Evolutionary conservation across 1,140 invertebrate species (phyloP).

Genomic region (Globodera rostochiensis): DNA sequence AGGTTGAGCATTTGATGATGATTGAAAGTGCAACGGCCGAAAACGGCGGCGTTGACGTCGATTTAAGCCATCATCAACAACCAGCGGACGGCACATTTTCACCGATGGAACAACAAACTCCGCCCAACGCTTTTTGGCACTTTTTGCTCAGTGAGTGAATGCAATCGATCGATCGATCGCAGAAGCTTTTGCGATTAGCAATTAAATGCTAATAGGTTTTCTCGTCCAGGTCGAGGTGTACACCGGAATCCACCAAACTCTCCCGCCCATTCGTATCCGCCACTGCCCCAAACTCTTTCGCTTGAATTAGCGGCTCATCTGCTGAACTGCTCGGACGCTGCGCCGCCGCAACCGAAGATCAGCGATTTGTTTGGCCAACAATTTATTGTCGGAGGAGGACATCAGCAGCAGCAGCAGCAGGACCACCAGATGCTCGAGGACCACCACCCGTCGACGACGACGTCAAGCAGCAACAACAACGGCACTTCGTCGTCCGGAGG

Average conservation of each 20-base stretch:
- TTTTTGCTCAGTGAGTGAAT: conserved; percentile 7
- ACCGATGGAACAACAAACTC: not conserved
- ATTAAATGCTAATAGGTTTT: too few relatives aligned
- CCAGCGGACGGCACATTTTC: not conserved
- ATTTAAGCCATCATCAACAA: not conserved
- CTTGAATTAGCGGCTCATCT: not conserved
- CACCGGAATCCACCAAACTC: not conserved
- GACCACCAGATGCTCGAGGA: not conserved
- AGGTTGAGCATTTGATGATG: not conserved
- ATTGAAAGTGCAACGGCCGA: not conserved
- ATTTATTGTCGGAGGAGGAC: not conserved
- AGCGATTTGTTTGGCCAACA: not conserved
- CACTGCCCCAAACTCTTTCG: not conserved
- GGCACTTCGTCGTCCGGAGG: not conserved
- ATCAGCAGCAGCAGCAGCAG: not conserved
- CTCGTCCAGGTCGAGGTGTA: not conserved
- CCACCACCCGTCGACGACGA: not conserved
- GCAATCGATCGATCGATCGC: not conserved
- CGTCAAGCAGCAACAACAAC: not conserved
- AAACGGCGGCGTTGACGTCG: not conserved
- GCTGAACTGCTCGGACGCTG: not conserved
- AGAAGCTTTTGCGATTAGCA: too few relatives aligned
- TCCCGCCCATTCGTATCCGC: not conserved
- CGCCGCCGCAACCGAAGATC: not conserved
- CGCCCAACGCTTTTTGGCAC: not conserved